These are phyloP conservation scores for Arizona elegans DNA, from an alignment of 2,113 vertebrate genomes.

Conservation along the genomic window DNA sequence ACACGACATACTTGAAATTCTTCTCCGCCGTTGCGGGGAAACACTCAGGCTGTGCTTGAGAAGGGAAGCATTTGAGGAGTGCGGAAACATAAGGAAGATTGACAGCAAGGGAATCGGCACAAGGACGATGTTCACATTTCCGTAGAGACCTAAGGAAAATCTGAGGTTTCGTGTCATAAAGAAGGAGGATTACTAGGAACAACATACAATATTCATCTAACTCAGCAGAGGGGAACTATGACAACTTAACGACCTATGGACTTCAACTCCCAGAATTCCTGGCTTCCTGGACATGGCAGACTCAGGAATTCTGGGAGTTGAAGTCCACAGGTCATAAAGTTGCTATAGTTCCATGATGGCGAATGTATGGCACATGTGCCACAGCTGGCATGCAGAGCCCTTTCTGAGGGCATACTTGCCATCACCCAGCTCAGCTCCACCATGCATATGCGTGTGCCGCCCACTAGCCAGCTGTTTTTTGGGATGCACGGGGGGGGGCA, in stretches of 20 bases:
- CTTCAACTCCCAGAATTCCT: no score
- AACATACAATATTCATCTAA: background rate
- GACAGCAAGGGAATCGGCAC: background rate
- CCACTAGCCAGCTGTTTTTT: no score
- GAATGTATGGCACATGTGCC: no score
- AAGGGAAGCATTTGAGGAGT: conserved; percentile 38
- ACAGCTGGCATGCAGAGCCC: no score
- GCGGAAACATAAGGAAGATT: background rate
- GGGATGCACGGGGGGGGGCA: no score
- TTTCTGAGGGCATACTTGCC: no score
- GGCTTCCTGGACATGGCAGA: no score
- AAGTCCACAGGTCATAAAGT: no score
- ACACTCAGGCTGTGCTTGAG: conserved; percentile 28
- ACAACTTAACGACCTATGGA: background rate
- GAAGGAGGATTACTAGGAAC: background rate
- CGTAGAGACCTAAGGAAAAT: background rate
- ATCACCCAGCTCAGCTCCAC: no score
- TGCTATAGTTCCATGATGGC: no score
- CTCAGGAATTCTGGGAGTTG: no score
- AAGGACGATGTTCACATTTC: background rate
- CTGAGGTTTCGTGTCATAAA: background rate
- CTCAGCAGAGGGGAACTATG: background rate
- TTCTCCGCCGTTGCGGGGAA: conserved; percentile 42
- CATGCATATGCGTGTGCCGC: no score
- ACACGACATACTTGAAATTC: conserved; percentile 66